phyloP scores from a whole-genome alignment of 1,140 invertebrate species.

The Pectinophora gossypiella region DNA sequence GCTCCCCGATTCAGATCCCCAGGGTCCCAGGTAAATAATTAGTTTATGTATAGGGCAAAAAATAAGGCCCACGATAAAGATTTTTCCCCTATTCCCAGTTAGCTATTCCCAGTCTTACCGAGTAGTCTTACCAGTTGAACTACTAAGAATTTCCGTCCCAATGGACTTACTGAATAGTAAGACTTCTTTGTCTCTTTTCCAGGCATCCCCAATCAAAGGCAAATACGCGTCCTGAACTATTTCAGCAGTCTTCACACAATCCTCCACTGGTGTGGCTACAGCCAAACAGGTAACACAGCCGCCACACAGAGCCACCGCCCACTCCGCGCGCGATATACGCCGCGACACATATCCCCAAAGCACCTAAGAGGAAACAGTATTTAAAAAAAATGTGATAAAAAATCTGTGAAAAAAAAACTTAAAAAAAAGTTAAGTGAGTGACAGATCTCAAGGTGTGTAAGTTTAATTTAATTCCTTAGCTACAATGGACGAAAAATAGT shows the following conservation, averaged over 20 bases:
- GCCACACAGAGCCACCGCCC: neutral
- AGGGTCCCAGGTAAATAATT: too few species aligned
- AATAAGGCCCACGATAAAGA: too few species aligned
- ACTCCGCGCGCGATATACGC: neutral
- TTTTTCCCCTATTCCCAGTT: too few species aligned
- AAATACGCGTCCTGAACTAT: slow-evolving; percentile 59
- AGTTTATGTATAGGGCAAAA: too few species aligned
- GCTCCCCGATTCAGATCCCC: too few species aligned
- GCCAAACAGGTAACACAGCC: slow-evolving; percentile 17
- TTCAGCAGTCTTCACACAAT: slow-evolving; percentile 44
- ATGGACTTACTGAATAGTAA: too few species aligned
- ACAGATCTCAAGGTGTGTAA: slow-evolving; percentile 64
- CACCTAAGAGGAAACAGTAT: slow-evolving; percentile 70
- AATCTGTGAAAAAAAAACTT: slow-evolving; percentile 47
- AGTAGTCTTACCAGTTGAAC: too few species aligned
- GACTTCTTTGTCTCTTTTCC: too few species aligned
- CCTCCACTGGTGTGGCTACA: slow-evolving; percentile 40
- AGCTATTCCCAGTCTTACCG: too few species aligned
- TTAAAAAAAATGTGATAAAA: slow-evolving; percentile 62
- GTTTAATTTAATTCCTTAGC: slow-evolving; percentile 50
- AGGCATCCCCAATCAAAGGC: slow-evolving; percentile 58
- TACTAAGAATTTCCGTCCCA: too few species aligned
- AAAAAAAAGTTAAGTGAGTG: slow-evolving; percentile 64
- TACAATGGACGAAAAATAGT: slow-evolving; percentile 37
- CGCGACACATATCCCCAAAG: slow-evolving; percentile 46